Base-by-base conservation (phyloP, 1,140 invertebrate species). In the Drosophila teissieri region DNA sequence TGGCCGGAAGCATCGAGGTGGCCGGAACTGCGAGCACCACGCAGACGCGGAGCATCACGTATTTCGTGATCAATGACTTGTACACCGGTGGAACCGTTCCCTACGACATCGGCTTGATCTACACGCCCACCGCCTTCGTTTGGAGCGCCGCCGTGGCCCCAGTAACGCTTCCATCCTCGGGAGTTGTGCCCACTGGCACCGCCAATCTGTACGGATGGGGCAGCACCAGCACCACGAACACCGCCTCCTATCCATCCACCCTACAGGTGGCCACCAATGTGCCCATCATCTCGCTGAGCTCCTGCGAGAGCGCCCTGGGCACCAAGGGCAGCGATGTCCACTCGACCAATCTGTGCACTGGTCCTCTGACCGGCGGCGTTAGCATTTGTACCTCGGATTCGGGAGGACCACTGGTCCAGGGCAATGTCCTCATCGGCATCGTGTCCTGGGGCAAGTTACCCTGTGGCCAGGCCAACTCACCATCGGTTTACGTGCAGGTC, bases 401-500 rank as follows among this genome's bases (percentile, higher is more conserved):
- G 11, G 93, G 93, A 22, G 93, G 93, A 53, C 93, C 93, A 4
- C 68, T 93, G 54, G 89, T 90, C 8, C 77, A 91, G 34, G 73
- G 63, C 6, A 84, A 84, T 15, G 75, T 81, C 42, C 53, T 93
- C 7, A 76, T 93, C 34, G 93, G 93, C 10, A 88, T 93, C 42
- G 91, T 93, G 1, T 93, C 93, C 1, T 93, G 93, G 93, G 93
- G 92, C 2, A 82, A 91, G 17, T 46, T 92, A 4, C 93, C 93
- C 0, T 94, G 94, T 52, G 95, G 95, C 2, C 92, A 92, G 36
- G 83, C 80, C 56, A 94, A 94, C 24, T 94, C 95, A 0, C 96
- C 96, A 0, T 95, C 95, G 0, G 95, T 97, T 0, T 97, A 95
- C 86, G 95, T 96, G 0, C 94, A 94, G 82, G 95, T 96, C 0